These are phyloP conservation scores for Catharus ustulatus DNA, from an alignment of 2,797 vertebrate species.

Conservation along the genomic window DNA sequence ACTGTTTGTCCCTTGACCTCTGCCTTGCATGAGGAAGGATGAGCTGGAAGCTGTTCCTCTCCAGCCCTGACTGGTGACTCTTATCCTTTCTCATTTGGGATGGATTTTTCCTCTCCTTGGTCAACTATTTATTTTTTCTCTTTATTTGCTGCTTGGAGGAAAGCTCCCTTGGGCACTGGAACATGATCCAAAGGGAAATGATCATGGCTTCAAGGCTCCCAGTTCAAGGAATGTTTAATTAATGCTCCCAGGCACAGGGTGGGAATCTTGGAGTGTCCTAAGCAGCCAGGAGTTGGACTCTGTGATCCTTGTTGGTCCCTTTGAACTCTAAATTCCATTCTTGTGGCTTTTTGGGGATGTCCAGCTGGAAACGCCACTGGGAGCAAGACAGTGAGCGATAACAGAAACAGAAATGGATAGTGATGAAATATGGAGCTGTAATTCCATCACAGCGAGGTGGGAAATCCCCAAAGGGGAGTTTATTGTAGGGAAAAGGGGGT, in stretches of 20 bases:
- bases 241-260: neutral
- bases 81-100: neutral
- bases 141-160: neutral
- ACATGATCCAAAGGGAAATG: neutral
- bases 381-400: accelerated
- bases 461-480: accelerated
- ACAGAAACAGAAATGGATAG: neutral
- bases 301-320: neutral
- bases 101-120: neutral
- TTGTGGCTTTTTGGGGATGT: neutral
- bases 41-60: neutral
- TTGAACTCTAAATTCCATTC: neutral
- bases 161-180: neutral
- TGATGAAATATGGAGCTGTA: accelerated
- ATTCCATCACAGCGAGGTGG: neutral
- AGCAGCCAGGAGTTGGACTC: neutral
- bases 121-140: accelerated
- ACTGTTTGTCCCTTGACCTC: neutral
- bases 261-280: neutral
- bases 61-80: neutral
- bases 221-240: neutral
- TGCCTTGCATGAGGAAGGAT: accelerated
- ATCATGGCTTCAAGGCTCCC: neutral
- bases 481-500: accelerated
- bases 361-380: neutral